These are phyloP conservation scores for Meta bourneti DNA, from an alignment of 2,888 invertebrate species.

Conservation along the genomic window DNA sequence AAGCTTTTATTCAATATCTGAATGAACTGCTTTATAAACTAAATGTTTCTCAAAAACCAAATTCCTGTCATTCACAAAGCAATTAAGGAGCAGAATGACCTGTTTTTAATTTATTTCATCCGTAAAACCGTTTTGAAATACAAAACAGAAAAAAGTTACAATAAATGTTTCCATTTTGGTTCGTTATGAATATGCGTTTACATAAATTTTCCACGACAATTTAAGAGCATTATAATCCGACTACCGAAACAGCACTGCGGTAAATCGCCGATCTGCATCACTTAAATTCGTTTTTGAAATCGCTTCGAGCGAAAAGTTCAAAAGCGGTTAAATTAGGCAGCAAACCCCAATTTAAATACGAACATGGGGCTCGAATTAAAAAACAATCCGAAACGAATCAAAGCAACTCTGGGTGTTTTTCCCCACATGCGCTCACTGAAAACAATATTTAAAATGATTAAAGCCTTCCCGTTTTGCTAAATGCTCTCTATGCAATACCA, in stretches of 20 bases:
- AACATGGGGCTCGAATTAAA: conserved; percentile 12
- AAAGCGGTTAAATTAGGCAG: not conserved
- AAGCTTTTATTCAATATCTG: no score
- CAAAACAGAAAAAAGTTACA: no score
- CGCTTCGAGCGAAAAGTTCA: not conserved
- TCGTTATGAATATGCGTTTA: no score
- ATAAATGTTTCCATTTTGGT: no score
- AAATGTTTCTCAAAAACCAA: no score
- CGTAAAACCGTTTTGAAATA: no score
- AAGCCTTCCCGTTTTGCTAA: conserved; percentile 36
- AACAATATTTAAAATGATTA: conserved; percentile 58
- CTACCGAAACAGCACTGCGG: not conserved
- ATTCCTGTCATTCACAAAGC: no score
- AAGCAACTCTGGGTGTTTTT: not conserved
- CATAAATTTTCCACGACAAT: not conserved
- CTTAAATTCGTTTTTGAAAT: not conserved
- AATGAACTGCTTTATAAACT: no score
- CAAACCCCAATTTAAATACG: conserved; percentile 29
- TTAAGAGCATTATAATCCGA: not conserved
- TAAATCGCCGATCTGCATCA: not conserved
- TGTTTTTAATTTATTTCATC: no score
- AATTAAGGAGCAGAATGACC: no score
- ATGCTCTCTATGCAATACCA: conserved; percentile 37
- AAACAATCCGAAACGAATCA: conserved; percentile 3
- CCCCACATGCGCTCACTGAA: not conserved